These are phyloP conservation scores for Diplazon laetatorius DNA, from an alignment of 2,888 invertebrate genomes.

Conservation along the genomic window DNA sequence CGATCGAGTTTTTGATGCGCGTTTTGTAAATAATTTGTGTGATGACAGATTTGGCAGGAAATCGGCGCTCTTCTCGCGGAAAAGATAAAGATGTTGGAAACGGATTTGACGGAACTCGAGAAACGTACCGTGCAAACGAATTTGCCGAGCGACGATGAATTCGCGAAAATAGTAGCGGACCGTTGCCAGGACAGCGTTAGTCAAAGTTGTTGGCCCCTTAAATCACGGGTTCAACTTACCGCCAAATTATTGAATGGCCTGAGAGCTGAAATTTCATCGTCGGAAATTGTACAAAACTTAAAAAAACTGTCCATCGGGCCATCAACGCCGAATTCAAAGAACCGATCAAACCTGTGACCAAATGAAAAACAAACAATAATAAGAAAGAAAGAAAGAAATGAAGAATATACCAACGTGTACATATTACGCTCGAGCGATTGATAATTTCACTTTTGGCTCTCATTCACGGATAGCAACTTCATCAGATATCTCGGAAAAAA, in stretches of 20 bases:
- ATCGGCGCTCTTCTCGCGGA: constrained; percentile 74
- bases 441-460: constrained; percentile 9
- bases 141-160: constrained; percentile 70
- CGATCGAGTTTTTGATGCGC: too few relatives aligned
- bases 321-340: constrained; percentile 39
- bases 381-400: constrained; percentile 6
- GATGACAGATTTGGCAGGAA: constrained; percentile 76
- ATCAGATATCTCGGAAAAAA: not conserved
- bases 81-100: constrained; percentile 74
- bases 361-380: constrained; percentile 19
- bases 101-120: constrained; percentile 74
- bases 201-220: constrained; percentile 77
- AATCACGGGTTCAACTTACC: constrained; percentile 75
- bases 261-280: constrained; percentile 77
- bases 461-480: not conserved
- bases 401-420: constrained; percentile 45
- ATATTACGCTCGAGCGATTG: constrained; percentile 42
- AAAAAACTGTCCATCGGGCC: constrained; percentile 68
- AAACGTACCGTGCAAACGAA: constrained; percentile 75
- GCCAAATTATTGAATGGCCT: constrained; percentile 77
- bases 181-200: constrained; percentile 76
- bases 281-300: constrained; percentile 60
- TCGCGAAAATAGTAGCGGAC: constrained; percentile 71
- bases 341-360: constrained; percentile 12
- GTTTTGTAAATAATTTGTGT: not conserved